Conservation (phyloP, 1,140 invertebrate genomes). For the Schlechtendalia chinensis region DNA sequence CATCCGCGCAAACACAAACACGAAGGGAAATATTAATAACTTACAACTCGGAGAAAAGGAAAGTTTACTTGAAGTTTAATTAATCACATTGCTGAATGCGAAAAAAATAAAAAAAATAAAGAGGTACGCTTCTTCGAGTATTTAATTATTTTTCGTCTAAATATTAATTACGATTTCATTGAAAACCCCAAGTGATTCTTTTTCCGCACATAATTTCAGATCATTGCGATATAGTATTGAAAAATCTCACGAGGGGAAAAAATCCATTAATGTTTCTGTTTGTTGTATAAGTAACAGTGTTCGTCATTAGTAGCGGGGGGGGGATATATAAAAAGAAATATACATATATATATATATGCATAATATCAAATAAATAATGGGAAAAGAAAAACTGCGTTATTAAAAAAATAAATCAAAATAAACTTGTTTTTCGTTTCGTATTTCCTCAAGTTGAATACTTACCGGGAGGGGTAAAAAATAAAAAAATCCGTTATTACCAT, state of each 20-base stretch:
- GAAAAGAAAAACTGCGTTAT: slow-evolving; percentile 34
- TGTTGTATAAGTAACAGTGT: slow-evolving; percentile 33
- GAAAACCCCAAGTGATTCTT: slow-evolving; percentile 11
- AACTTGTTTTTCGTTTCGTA: slow-evolving; percentile 26
- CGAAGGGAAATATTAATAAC: slow-evolving; percentile 46
- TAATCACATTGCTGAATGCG: slow-evolving; percentile 41
- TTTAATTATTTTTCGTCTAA: slow-evolving; percentile 47
- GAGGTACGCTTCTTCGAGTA: slow-evolving; percentile 29
- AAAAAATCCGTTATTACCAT: slow-evolving; percentile 15
- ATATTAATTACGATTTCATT: slow-evolving; percentile 43
- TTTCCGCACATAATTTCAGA: slow-evolving; percentile 8
- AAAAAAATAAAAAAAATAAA: slow-evolving; percentile 15
- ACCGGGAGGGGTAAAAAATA: no score
- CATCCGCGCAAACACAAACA: slow-evolving; percentile 38
- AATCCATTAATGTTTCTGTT: slow-evolving; percentile 44
- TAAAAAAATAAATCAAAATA: slow-evolving; percentile 43
- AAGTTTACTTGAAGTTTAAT: slow-evolving; percentile 43
- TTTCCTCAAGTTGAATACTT: slow-evolving; percentile 10
- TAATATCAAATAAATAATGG: slow-evolving; percentile 27
- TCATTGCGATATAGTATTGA: slow-evolving; percentile 24
- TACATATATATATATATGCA: not conserved
- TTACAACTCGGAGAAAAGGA: slow-evolving; percentile 28
- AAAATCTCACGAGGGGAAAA: slow-evolving; percentile 17
- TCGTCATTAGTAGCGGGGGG: slow-evolving; percentile 21
- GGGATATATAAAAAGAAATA: slow-evolving; percentile 9